phyloP scores from a whole-genome alignment of 2,888 invertebrate species.

The Ornithoptera priamus region DNA sequence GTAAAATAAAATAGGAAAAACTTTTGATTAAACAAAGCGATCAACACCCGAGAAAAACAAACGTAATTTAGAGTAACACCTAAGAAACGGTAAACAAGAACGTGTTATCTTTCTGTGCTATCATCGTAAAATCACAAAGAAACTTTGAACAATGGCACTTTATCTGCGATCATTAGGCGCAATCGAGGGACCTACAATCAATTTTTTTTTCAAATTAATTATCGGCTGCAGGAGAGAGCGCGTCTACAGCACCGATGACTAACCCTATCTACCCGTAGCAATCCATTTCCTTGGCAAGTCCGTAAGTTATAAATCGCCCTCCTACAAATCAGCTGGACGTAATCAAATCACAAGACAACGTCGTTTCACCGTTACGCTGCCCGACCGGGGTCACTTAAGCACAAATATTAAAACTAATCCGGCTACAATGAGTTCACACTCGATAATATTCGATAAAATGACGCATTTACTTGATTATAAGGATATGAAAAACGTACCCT shows the following conservation, averaged over 20 bases:
- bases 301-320: constrained; percentile 66
- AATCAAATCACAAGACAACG: constrained; percentile 42
- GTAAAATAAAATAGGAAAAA: constrained; percentile 1
- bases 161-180: constrained; percentile 58
- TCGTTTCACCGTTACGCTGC: constrained; percentile 37
- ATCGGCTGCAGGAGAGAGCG: constrained; percentile 55
- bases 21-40: constrained; percentile 26
- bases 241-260: constrained; percentile 71
- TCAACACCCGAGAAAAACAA: constrained; percentile 46
- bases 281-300: constrained; percentile 55
- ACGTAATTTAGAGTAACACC: constrained; percentile 47
- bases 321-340: constrained; percentile 71
- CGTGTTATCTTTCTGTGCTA: constrained; percentile 61
- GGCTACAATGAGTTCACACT: constrained; percentile 51
- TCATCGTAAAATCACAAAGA: constrained; percentile 70
- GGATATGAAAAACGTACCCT: constrained; percentile 79
- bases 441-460: constrained; percentile 74
- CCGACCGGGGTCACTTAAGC: constrained; percentile 30
- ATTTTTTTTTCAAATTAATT: constrained; percentile 49
- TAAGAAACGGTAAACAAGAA: constrained; percentile 62
- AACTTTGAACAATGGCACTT: constrained; percentile 62
- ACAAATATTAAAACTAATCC: constrained; percentile 42
- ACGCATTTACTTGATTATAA: constrained; percentile 78
- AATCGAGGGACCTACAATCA: constrained; percentile 50
- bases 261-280: constrained; percentile 68